Conservation (phyloP, 2,113 vertebrate species). For the Oryzias celebensis region DNA sequence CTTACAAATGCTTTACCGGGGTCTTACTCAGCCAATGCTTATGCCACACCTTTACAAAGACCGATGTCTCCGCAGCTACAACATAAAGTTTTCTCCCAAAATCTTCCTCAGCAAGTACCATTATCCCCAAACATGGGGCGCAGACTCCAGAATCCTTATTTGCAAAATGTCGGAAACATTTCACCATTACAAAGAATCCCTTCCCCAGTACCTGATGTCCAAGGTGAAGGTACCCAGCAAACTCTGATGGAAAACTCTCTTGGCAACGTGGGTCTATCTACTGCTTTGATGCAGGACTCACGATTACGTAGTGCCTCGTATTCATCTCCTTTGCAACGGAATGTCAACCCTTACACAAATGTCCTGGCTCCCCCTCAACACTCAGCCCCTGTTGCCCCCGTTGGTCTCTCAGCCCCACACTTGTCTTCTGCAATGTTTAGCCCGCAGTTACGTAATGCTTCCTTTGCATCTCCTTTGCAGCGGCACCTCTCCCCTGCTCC, state of each 20-base stretch:
- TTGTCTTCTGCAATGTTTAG: slow-evolving; percentile 69
- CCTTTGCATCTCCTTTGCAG: slow-evolving; percentile 64
- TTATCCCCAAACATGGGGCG: slow-evolving; percentile 48
- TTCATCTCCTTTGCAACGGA: slow-evolving; percentile 65
- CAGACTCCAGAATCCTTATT: slow-evolving; percentile 58
- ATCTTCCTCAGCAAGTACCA: slow-evolving; percentile 30
- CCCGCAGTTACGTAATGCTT: slow-evolving; percentile 68
- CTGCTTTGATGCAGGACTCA: slow-evolving; percentile 67
- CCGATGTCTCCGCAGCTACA: slow-evolving; percentile 35
- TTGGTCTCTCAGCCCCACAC: slow-evolving; percentile 52
- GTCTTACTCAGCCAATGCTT: slow-evolving; percentile 28
- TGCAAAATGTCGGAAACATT: slow-evolving; percentile 58
- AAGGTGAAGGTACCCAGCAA: slow-evolving; percentile 34
- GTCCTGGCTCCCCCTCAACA: slow-evolving; percentile 49
- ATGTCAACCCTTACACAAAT: slow-evolving; percentile 61
- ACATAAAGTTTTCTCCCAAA: slow-evolving; percentile 28
- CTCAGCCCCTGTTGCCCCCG: slow-evolving; percentile 10
- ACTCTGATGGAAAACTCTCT: slow-evolving; percentile 20
- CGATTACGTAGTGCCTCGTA: slow-evolving; percentile 63
- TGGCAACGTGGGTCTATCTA: slow-evolving; percentile 43
- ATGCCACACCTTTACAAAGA: slow-evolving; percentile 36
- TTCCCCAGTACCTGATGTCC: slow-evolving; percentile 44
- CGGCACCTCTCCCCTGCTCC: slow-evolving; percentile 38
- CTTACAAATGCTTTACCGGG: slow-evolving; percentile 69
- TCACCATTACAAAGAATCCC: slow-evolving; percentile 55